Base-by-base conservation (phyloP, 37 sponge, comb jelly and placozoan genomes). In the Cladorhizidae sp. region DNA sequence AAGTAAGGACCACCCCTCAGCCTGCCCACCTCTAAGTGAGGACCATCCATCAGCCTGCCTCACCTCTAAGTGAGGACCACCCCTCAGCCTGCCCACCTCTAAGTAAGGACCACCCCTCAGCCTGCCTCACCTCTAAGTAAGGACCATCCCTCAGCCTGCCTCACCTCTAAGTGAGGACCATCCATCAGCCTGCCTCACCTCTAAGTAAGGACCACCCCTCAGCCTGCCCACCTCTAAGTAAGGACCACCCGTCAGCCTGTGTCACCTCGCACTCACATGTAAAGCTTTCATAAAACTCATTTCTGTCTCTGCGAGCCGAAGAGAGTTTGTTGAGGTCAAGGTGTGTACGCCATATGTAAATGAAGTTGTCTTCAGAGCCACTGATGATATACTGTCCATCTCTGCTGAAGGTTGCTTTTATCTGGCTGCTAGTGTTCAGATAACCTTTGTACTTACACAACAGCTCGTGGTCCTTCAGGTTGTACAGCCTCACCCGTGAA, bases 381-480 rank as follows among this genome's bases (percentile, higher is more conserved):
- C 93, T 86, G 26, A 97, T 87, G 36, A 97, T 95, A 52, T 79
- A 84, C 62, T 85, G 73, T 0, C 95, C 98, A 80, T 92, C 93
- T 29, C 88, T 88, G 80, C 93, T 93, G 78, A 36, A 85, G 23
- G 90, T 82, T 3, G 95, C 98, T 68, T 83, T 91, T 43, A 95
- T 92, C 62, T 97, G 98, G 57, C 95, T 95, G 69, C 90, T 92
- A 31, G 90, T 88, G 82, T 97, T 97, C 63, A 93, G 78, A 51
- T 86, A 84, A 0, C 98, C 98, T 58, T 89, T 97, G 80, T 95
- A 97, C 77, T 97, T 97, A 74, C 98, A 97, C 11, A 84, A 74
- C 31, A 97, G 72, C 7, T 90, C 85, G 35, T 90, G 90, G 73
- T 97, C 98, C 64, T 81, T 89, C 25, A 97, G 78, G 61, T 97